These are phyloP conservation scores for Crocallis elinguaria DNA, from an alignment of 2,888 invertebrate species.

Conservation along the genomic window DNA sequence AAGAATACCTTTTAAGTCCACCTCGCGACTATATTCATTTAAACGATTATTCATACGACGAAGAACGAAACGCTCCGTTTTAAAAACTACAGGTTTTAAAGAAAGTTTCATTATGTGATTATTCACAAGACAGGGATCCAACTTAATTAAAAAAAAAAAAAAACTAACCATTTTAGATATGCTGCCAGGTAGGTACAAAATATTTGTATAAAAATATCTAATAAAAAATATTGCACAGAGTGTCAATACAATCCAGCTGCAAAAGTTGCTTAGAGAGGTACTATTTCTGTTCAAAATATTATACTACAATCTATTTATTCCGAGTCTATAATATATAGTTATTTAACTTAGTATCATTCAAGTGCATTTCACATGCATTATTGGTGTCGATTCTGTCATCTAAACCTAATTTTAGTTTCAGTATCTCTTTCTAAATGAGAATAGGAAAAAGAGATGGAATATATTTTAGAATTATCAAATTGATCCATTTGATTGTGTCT, in stretches of 20 bases:
- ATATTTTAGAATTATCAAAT: no score
- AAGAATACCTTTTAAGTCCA: conserved; percentile 38
- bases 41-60: conserved; percentile 26
- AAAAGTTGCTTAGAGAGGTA: conserved; percentile 21
- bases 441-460: no score
- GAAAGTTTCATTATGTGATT: no score
- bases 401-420: no score
- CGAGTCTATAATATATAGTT: conserved; percentile 12
- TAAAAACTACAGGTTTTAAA: no score
- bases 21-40: conserved; percentile 34
- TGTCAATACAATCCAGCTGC: conserved; percentile 33
- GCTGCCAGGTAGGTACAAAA: conserved; percentile 32
- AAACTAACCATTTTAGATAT: conserved; percentile 23
- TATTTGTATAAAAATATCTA: conserved; percentile 38
- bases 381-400: no score
- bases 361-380: conserved; percentile 10
- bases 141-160: conserved; percentile 32
- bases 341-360: conserved; percentile 7
- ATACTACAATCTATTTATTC: conserved; percentile 13
- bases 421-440: no score
- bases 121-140: conserved; percentile 3
- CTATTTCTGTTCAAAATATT: conserved; percentile 26
- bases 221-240: conserved; percentile 28
- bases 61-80: conserved; percentile 27
- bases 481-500: no score